Conservation (phyloP, 1,140 invertebrate species). For the Drosophila subobscura region DNA sequence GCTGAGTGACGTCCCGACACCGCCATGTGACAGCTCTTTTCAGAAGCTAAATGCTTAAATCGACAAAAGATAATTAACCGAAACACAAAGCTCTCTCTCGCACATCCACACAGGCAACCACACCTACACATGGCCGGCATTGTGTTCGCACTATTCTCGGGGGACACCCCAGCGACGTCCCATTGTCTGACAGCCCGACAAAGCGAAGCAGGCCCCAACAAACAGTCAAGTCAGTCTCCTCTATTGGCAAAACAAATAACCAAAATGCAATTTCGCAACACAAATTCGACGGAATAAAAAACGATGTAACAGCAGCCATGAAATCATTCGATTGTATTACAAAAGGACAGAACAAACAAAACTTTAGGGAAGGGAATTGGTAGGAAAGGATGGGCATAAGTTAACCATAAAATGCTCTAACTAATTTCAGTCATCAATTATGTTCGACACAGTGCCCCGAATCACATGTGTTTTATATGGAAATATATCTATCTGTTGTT, state of each 20-base stretch:
- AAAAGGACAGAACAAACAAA: neutral
- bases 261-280: slow-evolving; percentile 58
- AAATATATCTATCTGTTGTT: no score
- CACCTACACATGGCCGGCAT: slow-evolving; percentile 11
- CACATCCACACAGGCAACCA: slow-evolving; percentile 6
- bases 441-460: no score
- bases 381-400: no score
- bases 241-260: slow-evolving; percentile 58
- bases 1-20: slow-evolving; percentile 38
- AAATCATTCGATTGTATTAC: slow-evolving; percentile 39
- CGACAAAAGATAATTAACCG: slow-evolving; percentile 67
- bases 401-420: no score
- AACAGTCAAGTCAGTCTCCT: slow-evolving; percentile 2
- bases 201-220: neutral
- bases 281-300: slow-evolving; percentile 8
- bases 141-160: slow-evolving; percentile 26
- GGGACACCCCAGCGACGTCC: slow-evolving; percentile 57
- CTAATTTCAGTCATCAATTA: no score
- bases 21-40: slow-evolving; percentile 65
- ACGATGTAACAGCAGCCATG: slow-evolving; percentile 3
- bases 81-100: slow-evolving; percentile 25
- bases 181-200: slow-evolving; percentile 59
- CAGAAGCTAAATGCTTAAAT: slow-evolving; percentile 62
- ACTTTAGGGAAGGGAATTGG: no score
- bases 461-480: no score